Percentiles rank a stretch among this genome's conserved stretches.
phyloP scores from a whole-genome alignment of 2,888 invertebrate genomes.

The Eupithecia insigniata region DNA sequence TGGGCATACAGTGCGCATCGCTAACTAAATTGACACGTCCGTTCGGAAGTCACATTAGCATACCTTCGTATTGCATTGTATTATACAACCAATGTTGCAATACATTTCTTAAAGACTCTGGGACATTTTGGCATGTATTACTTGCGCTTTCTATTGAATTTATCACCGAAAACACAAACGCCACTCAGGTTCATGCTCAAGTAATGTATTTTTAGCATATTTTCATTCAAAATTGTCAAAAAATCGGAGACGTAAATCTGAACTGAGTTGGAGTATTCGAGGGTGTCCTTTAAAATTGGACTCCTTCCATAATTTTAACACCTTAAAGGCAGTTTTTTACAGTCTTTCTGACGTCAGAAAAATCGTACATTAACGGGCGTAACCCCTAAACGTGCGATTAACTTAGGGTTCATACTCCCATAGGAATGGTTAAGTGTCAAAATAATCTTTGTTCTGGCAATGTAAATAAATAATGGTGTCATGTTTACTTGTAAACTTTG shows the following conservation, averaged over 20 bases:
- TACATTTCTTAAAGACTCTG: conserved; percentile 35
- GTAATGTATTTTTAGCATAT: too few species aligned
- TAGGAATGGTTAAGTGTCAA: background rate
- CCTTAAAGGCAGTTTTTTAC: background rate
- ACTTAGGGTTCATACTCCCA: background rate
- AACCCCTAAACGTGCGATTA: background rate
- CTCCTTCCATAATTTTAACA: background rate
- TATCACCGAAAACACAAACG: too few species aligned
- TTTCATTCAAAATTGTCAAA: too few species aligned
- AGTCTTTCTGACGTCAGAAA: background rate
- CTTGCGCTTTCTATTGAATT: conserved; percentile 67
- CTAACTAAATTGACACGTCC: conserved; percentile 67
- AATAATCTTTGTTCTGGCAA: background rate
- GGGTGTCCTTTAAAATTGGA: background rate
- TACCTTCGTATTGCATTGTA: conserved; percentile 56
- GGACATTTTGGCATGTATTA: conserved; percentile 70
- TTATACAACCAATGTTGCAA: conserved; percentile 74
- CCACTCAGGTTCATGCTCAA: too few species aligned
- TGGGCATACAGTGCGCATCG: conserved; percentile 38
- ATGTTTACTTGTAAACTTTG: background rate
- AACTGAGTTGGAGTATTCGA: too few species aligned
- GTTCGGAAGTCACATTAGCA: conserved; percentile 78
- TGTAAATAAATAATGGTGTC: background rate
- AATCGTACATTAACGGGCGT: too few species aligned
- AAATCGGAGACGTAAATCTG: too few species aligned